A percentile compares a stretch with the other conserved stretches of the same genome.
Conservation (phyloP, 2,113 vertebrate species). For the Microtus ochrogaster region DNA sequence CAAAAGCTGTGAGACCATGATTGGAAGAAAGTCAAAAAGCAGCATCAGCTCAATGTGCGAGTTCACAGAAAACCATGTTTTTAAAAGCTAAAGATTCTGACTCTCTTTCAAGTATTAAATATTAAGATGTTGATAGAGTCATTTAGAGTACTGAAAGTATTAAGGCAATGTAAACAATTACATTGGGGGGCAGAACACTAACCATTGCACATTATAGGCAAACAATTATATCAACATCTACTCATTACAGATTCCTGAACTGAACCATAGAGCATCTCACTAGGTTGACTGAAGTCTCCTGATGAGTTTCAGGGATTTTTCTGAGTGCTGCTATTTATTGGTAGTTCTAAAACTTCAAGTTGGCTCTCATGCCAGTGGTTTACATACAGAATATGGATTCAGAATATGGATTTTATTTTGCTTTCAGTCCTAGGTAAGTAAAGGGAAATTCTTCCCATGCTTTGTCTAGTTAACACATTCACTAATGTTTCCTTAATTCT, state of each 20-base stretch:
- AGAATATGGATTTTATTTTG: conserved; percentile 42
- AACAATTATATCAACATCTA: background rate
- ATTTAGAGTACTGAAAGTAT: conserved; percentile 20
- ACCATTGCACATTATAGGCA: background rate
- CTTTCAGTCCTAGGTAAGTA: conserved; percentile 32
- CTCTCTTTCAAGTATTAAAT: conserved; percentile 13
- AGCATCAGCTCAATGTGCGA: background rate
- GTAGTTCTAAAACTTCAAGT: background rate
- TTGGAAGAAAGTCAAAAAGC: background rate
- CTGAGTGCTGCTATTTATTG: background rate
- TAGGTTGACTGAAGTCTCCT: background rate
- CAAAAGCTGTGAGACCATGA: background rate
- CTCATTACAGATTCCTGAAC: background rate
- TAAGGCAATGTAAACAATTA: background rate
- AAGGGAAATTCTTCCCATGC: conserved; percentile 34
- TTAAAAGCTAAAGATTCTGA: conserved; percentile 25
- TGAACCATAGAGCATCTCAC: background rate
- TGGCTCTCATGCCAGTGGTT: background rate
- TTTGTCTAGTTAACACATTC: conserved; percentile 67
- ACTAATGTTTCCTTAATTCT: conserved; percentile 62
- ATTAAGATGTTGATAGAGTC: background rate
- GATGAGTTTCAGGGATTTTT: background rate
- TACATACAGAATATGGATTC: background rate
- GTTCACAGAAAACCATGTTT: background rate
- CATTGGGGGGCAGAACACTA: no score